Conservation (phyloP, 2,113 vertebrate genomes). For the Urocitellus parryii region DNA sequence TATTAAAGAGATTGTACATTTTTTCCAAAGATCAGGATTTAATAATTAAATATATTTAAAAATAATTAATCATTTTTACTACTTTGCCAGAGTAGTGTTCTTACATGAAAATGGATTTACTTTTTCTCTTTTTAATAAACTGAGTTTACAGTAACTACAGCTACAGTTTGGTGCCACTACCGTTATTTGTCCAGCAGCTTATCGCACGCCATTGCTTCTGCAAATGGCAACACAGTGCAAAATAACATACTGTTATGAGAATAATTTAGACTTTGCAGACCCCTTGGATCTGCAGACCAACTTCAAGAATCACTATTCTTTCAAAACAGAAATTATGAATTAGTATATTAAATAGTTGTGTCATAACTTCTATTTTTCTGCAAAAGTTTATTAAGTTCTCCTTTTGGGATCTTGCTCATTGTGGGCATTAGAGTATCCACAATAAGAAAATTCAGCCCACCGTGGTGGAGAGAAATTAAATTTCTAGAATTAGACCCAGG, state of each 20-base stretch:
- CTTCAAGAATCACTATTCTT: neutral
- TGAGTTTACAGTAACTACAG: neutral
- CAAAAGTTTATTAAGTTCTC: neutral
- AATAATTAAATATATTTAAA: neutral
- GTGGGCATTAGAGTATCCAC: neutral
- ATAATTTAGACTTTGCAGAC: neutral
- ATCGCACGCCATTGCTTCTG: neutral
- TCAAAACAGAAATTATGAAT: too few relatives aligned
- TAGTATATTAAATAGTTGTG: neutral
- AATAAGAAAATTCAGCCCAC: neutral
- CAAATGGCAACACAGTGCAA: neutral
- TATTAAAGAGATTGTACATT: neutral
- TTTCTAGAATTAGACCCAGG: neutral
- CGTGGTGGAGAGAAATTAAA: neutral
- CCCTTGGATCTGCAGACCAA: neutral
- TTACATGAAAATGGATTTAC: too few relatives aligned
- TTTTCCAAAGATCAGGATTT: neutral
- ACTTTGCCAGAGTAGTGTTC: neutral
- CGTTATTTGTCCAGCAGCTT: neutral
- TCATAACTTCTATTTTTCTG: neutral
- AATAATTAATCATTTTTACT: neutral
- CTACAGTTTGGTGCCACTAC: neutral
- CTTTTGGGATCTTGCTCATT: neutral
- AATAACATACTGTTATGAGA: neutral
- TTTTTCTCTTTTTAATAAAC: too few relatives aligned